phyloP scores from a whole-genome alignment of 2,797 vertebrate species.

The Sternarchorhynchus goeldii region DNA sequence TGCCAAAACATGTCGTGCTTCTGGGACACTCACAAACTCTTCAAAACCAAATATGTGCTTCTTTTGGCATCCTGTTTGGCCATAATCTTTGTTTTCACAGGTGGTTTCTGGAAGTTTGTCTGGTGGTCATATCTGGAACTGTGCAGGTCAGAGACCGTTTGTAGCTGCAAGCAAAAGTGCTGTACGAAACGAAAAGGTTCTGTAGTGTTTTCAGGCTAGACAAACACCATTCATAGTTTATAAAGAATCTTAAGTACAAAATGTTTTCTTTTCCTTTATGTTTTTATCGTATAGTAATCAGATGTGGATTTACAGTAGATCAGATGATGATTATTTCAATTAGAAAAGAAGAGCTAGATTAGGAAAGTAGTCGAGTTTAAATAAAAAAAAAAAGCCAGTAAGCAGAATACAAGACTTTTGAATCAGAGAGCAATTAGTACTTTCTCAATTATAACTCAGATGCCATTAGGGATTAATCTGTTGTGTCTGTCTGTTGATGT shows the following conservation, averaged over 20 bases:
- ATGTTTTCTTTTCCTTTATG: slow-evolving; percentile 40
- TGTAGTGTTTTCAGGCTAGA: slow-evolving; percentile 41
- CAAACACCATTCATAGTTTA: slow-evolving; percentile 39
- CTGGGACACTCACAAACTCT: slow-evolving; percentile 44
- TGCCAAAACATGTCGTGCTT: slow-evolving; percentile 23
- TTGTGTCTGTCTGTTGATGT: slow-evolving; percentile 26
- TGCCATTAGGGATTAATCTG: slow-evolving; percentile 37
- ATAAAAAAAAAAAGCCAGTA: slow-evolving; percentile 41
- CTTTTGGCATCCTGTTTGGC: slow-evolving; percentile 26
- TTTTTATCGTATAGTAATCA: slow-evolving; percentile 52
- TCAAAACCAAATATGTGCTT: slow-evolving; percentile 45
- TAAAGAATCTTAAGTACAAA: slow-evolving; percentile 41
- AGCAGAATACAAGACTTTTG: slow-evolving; percentile 44
- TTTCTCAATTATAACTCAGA: slow-evolving; percentile 51
- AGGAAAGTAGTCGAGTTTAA: slow-evolving; percentile 50
- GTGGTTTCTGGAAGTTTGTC: slow-evolving; percentile 12
- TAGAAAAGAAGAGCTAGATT: slow-evolving; percentile 53
- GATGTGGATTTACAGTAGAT: slow-evolving; percentile 47
- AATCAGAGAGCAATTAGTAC: slow-evolving; percentile 47
- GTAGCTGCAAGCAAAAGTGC: slow-evolving; percentile 38
- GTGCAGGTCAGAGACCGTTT: slow-evolving; percentile 47
- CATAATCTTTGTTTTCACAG: slow-evolving; percentile 10
- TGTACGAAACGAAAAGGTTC: slow-evolving; percentile 27
- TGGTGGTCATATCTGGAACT: background rate
- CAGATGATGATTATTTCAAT: slow-evolving; percentile 54